phyloP scores from a whole-genome alignment of 2,797 vertebrate genomes.

The Onychomys torridus region DNA sequence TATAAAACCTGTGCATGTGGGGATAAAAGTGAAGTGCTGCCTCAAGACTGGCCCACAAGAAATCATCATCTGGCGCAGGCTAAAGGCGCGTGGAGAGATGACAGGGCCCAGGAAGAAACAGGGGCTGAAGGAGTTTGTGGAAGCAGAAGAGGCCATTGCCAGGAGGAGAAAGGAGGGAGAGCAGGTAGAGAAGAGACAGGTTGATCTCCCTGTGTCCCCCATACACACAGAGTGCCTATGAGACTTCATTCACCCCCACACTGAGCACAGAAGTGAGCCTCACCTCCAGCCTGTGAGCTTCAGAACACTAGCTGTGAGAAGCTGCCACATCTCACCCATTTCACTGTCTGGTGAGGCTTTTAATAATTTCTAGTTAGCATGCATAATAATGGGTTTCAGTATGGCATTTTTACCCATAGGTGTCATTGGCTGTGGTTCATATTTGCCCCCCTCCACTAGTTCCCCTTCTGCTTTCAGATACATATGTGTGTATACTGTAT shows the following conservation, averaged over 20 bases:
- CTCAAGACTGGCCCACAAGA: background rate
- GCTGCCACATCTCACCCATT: background rate
- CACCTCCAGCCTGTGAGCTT: fast-evolving
- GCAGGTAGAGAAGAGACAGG: background rate
- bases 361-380: background rate
- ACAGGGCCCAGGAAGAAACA: background rate
- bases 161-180: background rate
- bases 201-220: background rate
- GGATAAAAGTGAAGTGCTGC: background rate
- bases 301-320: background rate
- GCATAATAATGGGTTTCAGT: background rate
- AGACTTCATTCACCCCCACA: background rate
- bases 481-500: too few species aligned
- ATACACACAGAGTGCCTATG: background rate
- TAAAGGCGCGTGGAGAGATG: background rate
- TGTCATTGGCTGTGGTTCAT: background rate
- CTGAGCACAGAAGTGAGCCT: background rate
- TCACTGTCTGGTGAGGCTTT: background rate
- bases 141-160: background rate
- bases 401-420: background rate
- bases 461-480: background rate
- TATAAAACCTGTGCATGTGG: background rate
- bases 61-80: background rate
- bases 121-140: background rate
- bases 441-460: too few species aligned